phyloP scores from a whole-genome alignment of 2,113 vertebrate genomes.

The Rutilus rutilus region DNA sequence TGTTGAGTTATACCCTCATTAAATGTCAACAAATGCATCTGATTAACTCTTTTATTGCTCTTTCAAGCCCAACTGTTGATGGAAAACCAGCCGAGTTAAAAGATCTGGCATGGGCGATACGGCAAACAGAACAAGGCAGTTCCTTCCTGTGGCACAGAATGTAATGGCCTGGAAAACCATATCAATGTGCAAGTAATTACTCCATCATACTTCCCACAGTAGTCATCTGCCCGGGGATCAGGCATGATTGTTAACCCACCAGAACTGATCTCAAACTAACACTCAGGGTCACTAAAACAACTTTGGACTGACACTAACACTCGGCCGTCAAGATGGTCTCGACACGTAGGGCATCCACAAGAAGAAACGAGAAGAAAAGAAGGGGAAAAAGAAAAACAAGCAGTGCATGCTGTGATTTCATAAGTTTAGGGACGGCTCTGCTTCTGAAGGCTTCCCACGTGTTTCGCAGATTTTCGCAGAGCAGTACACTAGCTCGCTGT shows the following conservation, averaged over 20 bases:
- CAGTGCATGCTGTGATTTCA: not conserved
- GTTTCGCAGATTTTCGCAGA: not conserved
- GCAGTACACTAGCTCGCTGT: not conserved
- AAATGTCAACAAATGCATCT: slow-evolving; percentile 41
- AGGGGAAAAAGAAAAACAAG: slow-evolving; percentile 17
- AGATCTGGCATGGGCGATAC: slow-evolving; percentile 40
- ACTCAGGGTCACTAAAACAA: slow-evolving; percentile 31
- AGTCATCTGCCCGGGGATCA: slow-evolving; percentile 34
- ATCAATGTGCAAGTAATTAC: slow-evolving; percentile 55
- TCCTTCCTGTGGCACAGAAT: slow-evolving; percentile 43
- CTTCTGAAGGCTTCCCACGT: not conserved
- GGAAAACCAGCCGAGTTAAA: slow-evolving; percentile 35
- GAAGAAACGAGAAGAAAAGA: not conserved
- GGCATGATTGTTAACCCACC: slow-evolving; percentile 35
- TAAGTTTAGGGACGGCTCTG: not conserved
- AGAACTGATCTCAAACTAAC: slow-evolving; percentile 38
- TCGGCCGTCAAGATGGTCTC: not conserved
- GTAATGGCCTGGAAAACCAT: slow-evolving; percentile 53
- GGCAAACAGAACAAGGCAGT: slow-evolving; percentile 48
- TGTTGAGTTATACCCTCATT: slow-evolving; percentile 44
- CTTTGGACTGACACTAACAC: slow-evolving; percentile 16
- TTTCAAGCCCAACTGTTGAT: slow-evolving; percentile 36
- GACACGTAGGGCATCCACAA: not conserved
- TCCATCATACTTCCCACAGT: slow-evolving; percentile 43
- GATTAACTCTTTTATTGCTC: slow-evolving; percentile 44